Conservation (phyloP, 2,797 vertebrate genomes). For the Cyclopterus lumpus region DNA sequence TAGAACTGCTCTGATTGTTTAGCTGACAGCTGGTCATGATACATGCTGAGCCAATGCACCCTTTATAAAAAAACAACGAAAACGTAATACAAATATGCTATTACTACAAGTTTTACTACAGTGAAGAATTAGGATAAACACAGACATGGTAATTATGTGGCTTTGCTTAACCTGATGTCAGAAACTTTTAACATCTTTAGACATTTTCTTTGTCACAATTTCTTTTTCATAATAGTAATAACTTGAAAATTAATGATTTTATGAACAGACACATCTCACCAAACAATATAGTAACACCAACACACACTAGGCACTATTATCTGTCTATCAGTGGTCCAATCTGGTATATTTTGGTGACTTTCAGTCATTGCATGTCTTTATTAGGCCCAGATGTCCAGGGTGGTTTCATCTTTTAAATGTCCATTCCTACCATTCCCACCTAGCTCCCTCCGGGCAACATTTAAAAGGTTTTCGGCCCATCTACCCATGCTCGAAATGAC, state of each 20-base stretch:
- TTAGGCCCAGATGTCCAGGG: not conserved
- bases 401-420: constrained; percentile 30
- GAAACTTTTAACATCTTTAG: not conserved
- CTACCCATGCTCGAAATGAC: constrained; percentile 58
- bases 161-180: not conserved
- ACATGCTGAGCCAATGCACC: not conserved
- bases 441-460: constrained; percentile 29
- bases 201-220: not conserved
- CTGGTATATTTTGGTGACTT: not conserved
- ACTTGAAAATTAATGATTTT: no score
- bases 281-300: not conserved
- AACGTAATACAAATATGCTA: not conserved
- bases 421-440: constrained; percentile 7
- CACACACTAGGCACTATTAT: not conserved
- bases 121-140: rapidly evolving
- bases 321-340: no score
- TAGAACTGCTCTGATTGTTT: not conserved
- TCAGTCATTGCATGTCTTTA: not conserved
- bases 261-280: not conserved
- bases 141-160: not conserved
- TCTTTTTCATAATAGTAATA: not conserved
- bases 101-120: not conserved
- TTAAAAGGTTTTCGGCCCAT: constrained; percentile 54
- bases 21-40: not conserved
- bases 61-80: not conserved